A percentile compares a stretch with the other conserved stretches of the same genome.
Conservation (phyloP, 1,140 invertebrate genomes). For the Heterodera schachtii region DNA sequence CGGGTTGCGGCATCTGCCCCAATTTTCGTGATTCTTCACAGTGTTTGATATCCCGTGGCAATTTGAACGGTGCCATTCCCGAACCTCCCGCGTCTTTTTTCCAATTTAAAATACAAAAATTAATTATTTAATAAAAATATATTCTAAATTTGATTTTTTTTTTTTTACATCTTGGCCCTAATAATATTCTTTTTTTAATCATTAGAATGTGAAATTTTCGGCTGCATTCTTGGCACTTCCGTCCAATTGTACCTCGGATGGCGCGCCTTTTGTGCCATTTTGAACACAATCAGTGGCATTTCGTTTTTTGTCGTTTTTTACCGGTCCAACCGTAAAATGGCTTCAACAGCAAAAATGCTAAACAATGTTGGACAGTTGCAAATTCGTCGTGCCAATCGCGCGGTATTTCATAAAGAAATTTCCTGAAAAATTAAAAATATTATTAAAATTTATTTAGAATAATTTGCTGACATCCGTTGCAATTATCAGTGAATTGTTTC, state of each 20-base stretch:
- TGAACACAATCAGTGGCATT: slow-evolving; percentile 17
- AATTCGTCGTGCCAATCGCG: slow-evolving; percentile 12
- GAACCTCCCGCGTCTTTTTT: too few relatives aligned
- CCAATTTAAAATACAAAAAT: too few relatives aligned
- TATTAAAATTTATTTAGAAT: slow-evolving; percentile 10
- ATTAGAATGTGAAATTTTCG: slow-evolving; percentile 32
- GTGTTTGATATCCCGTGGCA: too few relatives aligned
- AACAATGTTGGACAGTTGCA: slow-evolving; percentile 11
- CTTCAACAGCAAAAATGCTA: not conserved
- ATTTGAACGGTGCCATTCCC: too few relatives aligned
- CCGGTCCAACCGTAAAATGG: slow-evolving; percentile 9
- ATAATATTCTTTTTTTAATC: not conserved
- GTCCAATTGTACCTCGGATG: slow-evolving; percentile 25
- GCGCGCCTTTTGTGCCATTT: slow-evolving; percentile 27
- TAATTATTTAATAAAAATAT: too few relatives aligned
- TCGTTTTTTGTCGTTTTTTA: slow-evolving; percentile 12
- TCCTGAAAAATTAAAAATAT: slow-evolving; percentile 4
- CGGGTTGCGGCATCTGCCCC: not conserved
- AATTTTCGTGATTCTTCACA: not conserved
- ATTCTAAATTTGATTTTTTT: too few relatives aligned
- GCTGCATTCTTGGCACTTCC: slow-evolving; percentile 22
- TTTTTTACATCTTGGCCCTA: too few relatives aligned
- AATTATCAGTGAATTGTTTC: slow-evolving; percentile 25
- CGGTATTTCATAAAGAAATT: slow-evolving; percentile 6
- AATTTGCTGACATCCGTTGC: slow-evolving; percentile 18